Conservation (phyloP, 2,113 vertebrate genomes). For the Merops nubicus region DNA sequence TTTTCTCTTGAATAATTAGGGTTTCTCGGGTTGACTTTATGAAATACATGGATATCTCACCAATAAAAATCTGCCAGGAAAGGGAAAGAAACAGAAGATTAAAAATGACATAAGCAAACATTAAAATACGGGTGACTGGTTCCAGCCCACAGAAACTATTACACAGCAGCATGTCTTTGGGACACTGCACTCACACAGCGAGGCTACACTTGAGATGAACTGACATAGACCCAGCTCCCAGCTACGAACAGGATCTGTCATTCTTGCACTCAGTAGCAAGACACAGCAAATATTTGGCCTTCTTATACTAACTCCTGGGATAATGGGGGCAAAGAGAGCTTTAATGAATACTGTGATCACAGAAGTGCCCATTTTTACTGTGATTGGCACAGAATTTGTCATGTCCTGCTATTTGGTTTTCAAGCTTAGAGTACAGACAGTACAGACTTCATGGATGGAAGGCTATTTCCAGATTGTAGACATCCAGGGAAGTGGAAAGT, state of each 20-base stretch:
- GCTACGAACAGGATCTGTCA: neutral
- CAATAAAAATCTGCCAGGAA: constrained; percentile 91
- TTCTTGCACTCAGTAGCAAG: neutral
- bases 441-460: neutral
- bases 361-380: neutral
- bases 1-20: constrained; percentile 94
- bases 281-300: neutral
- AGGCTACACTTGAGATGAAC: neutral
- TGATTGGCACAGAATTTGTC: neutral
- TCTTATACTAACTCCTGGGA: neutral
- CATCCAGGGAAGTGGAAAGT: neutral
- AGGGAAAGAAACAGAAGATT: neutral
- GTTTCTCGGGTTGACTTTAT: constrained; percentile 95
- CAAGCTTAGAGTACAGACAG: neutral
- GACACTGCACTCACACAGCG: neutral
- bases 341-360: neutral
- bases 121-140: neutral
- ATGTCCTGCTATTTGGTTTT: neutral
- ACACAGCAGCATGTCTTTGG: neutral
- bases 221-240: neutral
- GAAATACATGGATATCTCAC: constrained; percentile 96
- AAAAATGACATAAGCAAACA: neutral
- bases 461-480: no score
- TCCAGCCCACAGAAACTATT: neutral
- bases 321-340: neutral